Conservation (phyloP, 2,797 vertebrate genomes). For the Gouania willdenowi region DNA sequence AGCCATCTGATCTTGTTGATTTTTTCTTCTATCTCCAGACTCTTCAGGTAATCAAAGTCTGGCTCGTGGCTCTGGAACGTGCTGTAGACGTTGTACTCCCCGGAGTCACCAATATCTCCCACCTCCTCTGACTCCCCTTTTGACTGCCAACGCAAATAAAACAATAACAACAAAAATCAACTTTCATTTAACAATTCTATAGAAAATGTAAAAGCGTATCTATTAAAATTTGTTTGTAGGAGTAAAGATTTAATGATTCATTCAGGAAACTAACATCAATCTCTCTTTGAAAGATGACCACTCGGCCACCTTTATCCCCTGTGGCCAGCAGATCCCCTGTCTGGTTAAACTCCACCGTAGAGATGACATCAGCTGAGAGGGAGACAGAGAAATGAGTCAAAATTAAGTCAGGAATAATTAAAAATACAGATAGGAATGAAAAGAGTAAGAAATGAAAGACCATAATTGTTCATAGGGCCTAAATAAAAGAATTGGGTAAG, state of each 20-base stretch:
- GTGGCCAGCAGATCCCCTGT: slow-evolving; percentile 97
- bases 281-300: slow-evolving; percentile 98
- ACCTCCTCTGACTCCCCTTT: slow-evolving; percentile 87
- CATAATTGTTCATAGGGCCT: no score
- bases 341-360: slow-evolving; percentile 98
- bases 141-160: slow-evolving; percentile 62
- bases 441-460: not conserved
- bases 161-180: not conserved
- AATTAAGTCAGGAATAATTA: not conserved
- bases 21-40: slow-evolving; percentile 98
- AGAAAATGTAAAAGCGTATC: no score
- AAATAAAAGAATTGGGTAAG: no score
- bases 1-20: slow-evolving; percentile 99
- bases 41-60: slow-evolving; percentile 98
- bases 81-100: slow-evolving; percentile 98
- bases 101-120: slow-evolving; percentile 81
- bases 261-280: slow-evolving; percentile 87
- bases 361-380: slow-evolving; percentile 93
- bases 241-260: no score
- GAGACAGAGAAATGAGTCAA: not conserved
- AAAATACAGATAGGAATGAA: not conserved
- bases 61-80: slow-evolving; percentile 99
- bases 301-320: slow-evolving; percentile 95
- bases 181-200: no score
- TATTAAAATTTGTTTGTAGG: no score